Conservation (phyloP, 2,797 vertebrate species). For the Chromis chromis region DNA sequence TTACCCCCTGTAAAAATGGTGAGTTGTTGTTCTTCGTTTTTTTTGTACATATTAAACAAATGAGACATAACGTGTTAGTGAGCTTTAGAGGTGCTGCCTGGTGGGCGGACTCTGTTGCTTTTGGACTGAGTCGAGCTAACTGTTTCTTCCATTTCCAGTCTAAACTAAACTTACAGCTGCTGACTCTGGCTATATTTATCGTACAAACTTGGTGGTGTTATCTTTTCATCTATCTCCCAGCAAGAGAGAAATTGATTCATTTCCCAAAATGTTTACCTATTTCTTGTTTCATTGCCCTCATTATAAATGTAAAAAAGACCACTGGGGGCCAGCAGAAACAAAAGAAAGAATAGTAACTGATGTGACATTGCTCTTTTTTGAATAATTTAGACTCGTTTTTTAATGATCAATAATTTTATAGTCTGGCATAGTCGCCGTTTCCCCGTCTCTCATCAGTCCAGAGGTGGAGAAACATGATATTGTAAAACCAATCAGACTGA, state of each 20-base stretch:
- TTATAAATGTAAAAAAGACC: background rate
- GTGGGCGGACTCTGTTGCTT: background rate
- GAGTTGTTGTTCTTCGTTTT: background rate
- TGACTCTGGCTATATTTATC: background rate
- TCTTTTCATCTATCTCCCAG: conserved; percentile 6
- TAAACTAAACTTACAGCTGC: background rate
- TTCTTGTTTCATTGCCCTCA: background rate
- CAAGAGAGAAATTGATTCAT: background rate
- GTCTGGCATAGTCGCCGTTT: conserved; percentile 5
- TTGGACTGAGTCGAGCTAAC: background rate
- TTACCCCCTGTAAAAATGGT: conserved; percentile 3
- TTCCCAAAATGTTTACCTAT: background rate
- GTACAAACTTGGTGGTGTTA: background rate
- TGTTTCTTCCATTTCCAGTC: background rate
- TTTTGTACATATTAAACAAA: conserved; percentile 21
- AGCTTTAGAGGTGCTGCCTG: background rate
- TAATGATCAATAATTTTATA: conserved; percentile 1
- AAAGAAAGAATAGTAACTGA: background rate
- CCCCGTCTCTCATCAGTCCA: conserved; percentile 9
- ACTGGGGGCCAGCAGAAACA: background rate
- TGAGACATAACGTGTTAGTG: background rate
- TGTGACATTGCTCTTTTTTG: background rate
- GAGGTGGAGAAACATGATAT: conserved; percentile 1
- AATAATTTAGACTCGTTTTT: background rate
- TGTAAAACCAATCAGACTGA: background rate